Evolutionary conservation across 1,140 invertebrate species (phyloP), one percentile per base, ranked within the genome.

Genomic region (Drosophila seguyi): DNA sequence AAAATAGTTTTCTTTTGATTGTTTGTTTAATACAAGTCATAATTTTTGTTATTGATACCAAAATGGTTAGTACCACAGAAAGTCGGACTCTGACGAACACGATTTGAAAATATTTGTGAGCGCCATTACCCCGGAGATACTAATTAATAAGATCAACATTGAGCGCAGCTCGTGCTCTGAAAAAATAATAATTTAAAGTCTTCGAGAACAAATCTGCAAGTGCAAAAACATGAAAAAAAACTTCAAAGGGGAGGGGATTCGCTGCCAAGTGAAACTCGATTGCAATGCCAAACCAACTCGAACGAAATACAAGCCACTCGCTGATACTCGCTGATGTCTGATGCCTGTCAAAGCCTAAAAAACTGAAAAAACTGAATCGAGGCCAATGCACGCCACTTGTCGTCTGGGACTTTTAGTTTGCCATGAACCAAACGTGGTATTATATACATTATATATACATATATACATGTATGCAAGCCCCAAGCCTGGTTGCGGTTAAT

Each of bases 371-470:
- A 62, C 60, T 29, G 56, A 72, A 74, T 74, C 71, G 71, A 62
- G 71, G 71, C 69, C 71, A 74, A 45, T 74, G 71, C 69, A 74
- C 71, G 71, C 57, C 34, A 74, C 66, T 71, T 72, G 66, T 72
- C 68, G 68, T 71, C 68, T 48, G 68, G 29, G 36, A 56, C 18
- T 71, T 72, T 72, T 41, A 72, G 66, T 72, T 72, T 72, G 48
- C 68, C 68, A 72, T 72, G 68, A 72, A 72, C 66, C 66, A 25
- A 59, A 22, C 45, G 56, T 18, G 39, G 20, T 29, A 36, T 52
- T 69, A 44, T 65, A 50, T 65, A 55, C 13, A 38, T 16, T 20
- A 29, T 39, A 38, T 11, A 39, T 36, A 25, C 2, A 36, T 27
- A 14, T 3, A n/a, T 29, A 39, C 8, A 25, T 62, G 18, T 39